A percentile compares a stretch with the other conserved stretches of the same genome.
These are phyloP conservation scores for Polyommatus iphigenia DNA, from an alignment of 2,888 invertebrate genomes.

Conservation along the genomic window DNA sequence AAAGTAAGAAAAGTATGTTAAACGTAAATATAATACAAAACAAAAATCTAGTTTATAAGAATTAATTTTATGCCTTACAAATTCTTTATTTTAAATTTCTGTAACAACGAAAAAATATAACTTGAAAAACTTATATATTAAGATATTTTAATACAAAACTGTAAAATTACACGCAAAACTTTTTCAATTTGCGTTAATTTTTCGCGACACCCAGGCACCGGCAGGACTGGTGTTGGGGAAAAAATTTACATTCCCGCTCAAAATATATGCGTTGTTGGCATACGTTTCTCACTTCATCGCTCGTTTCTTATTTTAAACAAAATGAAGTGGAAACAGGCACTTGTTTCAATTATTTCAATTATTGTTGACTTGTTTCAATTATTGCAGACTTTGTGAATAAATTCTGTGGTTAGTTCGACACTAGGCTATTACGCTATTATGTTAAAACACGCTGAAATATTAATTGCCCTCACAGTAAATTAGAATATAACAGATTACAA, in stretches of 20 bases:
- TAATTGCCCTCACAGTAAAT: conserved; percentile 35
- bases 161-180: conserved; percentile 32
- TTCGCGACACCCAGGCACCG: conserved; percentile 20
- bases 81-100: neutral
- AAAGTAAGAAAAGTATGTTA: neutral
- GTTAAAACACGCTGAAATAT: conserved; percentile 32
- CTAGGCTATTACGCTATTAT: conserved; percentile 34
- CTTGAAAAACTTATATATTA: neutral
- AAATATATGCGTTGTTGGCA: conserved; percentile 23
- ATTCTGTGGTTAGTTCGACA: conserved; percentile 37
- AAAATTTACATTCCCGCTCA: conserved; percentile 69
- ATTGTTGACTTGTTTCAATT: conserved; percentile 62
- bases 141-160: conserved; percentile 26
- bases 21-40: neutral
- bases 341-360: conserved; percentile 63
- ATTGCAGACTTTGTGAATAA: conserved; percentile 42
- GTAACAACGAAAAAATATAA: neutral
- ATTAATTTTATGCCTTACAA: neutral
- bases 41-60: neutral
- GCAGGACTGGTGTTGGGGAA: conserved; percentile 43
- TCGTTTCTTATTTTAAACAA: conserved; percentile 51
- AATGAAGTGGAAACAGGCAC: conserved; percentile 58
- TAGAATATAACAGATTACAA: conserved; percentile 7
- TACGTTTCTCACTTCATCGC: conserved; percentile 21
- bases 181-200: conserved; percentile 32